Evolutionary conservation across 2,888 invertebrate genomes (phyloP).

Genomic region (Diarsia rubi): DNA sequence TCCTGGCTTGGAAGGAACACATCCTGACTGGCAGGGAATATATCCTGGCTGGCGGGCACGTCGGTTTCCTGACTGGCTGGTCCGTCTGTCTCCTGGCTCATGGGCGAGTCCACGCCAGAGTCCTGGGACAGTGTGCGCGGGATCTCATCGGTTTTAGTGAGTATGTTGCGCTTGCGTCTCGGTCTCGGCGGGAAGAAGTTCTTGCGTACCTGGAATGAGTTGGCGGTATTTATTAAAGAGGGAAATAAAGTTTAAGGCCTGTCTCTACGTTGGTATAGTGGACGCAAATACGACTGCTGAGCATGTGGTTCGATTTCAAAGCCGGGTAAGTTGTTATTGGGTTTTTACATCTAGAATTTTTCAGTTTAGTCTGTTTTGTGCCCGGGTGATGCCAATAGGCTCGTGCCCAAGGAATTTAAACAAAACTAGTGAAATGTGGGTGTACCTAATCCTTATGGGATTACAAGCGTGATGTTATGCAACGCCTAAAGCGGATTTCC

Average conservation of each 20-base stretch:
- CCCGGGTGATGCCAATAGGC: no score
- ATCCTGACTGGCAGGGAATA: slow-evolving; percentile 62
- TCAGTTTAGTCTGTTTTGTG: no score
- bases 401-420: no score
- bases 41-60: slow-evolving; percentile 54
- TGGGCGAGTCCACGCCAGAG: slow-evolving; percentile 78
- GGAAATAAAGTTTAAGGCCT: background rate
- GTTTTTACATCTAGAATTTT: no score
- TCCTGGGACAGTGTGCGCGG: slow-evolving; percentile 78
- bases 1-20: slow-evolving; percentile 48
- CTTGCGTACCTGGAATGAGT: slow-evolving; percentile 91
- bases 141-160: slow-evolving; percentile 61
- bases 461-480: no score
- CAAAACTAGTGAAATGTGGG: no score
- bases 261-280: no score
- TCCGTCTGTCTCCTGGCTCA: slow-evolving; percentile 76
- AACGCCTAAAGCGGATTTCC: background rate
- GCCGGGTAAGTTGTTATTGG: no score
- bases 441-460: no score
- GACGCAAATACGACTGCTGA: no score
- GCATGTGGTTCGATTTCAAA: no score
- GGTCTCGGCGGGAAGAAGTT: slow-evolving; percentile 93
- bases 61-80: slow-evolving; percentile 21
- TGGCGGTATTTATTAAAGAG: background rate
- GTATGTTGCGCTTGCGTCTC: slow-evolving; percentile 82